Conservation (phyloP, 1,140 invertebrate species). For the Caerostris darwini region DNA sequence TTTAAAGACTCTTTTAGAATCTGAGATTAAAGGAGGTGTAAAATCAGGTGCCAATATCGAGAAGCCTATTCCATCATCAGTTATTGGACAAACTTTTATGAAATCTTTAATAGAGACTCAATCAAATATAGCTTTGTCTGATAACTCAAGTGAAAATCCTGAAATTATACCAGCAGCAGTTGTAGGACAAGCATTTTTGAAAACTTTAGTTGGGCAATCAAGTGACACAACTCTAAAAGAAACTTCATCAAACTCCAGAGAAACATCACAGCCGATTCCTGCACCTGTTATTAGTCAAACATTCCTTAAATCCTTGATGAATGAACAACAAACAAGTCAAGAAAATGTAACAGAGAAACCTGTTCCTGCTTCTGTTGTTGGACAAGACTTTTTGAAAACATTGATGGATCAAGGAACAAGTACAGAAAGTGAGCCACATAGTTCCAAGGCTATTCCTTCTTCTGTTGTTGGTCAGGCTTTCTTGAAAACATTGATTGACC, state of each 20-base stretch:
- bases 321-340: background rate
- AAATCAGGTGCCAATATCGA: background rate
- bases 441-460: conserved; percentile 27
- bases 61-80: conserved; percentile 53
- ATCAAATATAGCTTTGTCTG: background rate
- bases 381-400: conserved; percentile 71
- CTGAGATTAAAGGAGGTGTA: background rate
- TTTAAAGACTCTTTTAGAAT: conserved; percentile 61
- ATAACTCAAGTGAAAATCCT: background rate
- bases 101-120: conserved; percentile 56
- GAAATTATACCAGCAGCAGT: conserved; percentile 49
- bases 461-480: conserved; percentile 70
- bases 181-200: conserved; percentile 71
- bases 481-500: conserved; percentile 65
- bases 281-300: conserved; percentile 74
- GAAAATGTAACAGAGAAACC: background rate
- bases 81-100: conserved; percentile 69
- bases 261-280: conserved; percentile 31
- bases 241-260: background rate
- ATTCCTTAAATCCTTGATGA: conserved; percentile 60
- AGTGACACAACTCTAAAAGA: background rate
- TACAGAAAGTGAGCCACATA: conserved; percentile 1
- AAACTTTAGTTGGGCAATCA: conserved; percentile 12
- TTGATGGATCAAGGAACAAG: conserved; percentile 8
- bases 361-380: conserved; percentile 70